Percentiles rank a stretch among this genome's conserved stretches.
Conservation (phyloP, 2,888 invertebrate genomes). For the Prenolepis imparis region DNA sequence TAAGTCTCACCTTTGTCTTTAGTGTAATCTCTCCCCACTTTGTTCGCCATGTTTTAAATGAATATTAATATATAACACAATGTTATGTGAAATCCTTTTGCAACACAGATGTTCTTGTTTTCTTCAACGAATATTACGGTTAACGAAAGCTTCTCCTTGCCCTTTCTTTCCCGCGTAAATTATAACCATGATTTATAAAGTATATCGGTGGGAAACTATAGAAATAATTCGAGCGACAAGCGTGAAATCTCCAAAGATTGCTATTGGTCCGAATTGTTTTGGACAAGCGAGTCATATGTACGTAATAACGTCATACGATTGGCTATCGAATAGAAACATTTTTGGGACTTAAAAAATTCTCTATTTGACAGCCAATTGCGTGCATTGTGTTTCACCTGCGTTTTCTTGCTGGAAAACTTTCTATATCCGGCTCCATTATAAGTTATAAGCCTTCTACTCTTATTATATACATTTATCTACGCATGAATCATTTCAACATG, state of each 20-base stretch:
- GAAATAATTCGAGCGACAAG: neutral
- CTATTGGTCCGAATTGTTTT: neutral
- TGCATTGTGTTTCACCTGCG: no score
- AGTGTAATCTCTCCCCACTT: constrained; percentile 79
- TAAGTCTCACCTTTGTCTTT: constrained; percentile 80
- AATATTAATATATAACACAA: constrained; percentile 1
- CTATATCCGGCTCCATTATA: no score
- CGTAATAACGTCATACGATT: neutral
- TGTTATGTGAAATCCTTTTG: neutral
- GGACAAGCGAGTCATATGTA: neutral
- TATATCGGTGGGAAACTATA: neutral
- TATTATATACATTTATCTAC: no score
- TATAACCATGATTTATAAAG: neutral
- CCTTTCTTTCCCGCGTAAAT: constrained; percentile 29
- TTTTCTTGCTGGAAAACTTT: no score
- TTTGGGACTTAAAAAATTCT: no score
- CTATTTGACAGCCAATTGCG: no score
- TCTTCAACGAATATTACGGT: constrained; percentile 2
- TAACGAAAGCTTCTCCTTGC: neutral
- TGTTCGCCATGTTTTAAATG: constrained; percentile 77
- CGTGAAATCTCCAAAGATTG: neutral
- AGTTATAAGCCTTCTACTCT: no score
- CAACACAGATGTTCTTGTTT: neutral
- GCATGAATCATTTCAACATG: neutral
- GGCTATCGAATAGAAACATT: neutral